A percentile compares a stretch with the other conserved stretches of the same genome.
Evolutionary conservation across 1,140 invertebrate species (phyloP).

Genomic region (Bombus confusus): DNA sequence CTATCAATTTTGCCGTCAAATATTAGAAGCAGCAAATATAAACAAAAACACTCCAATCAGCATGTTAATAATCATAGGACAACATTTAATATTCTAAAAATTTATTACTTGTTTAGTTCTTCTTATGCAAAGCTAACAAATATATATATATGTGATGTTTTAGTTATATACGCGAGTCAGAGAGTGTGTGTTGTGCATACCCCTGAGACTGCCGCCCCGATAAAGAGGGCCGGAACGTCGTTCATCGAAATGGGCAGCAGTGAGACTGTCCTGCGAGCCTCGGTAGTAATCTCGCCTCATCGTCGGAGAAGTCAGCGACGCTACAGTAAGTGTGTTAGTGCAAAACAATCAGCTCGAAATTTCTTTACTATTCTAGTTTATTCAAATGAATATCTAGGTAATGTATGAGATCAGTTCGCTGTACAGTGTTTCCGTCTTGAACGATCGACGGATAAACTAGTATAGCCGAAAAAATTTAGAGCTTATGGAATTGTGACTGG

Average conservation of each 20-base stretch:
- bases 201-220: slow-evolving; percentile 82
- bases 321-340: slow-evolving; percentile 82
- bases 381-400: slow-evolving; percentile 9
- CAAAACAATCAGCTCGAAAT: slow-evolving; percentile 77
- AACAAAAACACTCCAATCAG: slow-evolving; percentile 4
- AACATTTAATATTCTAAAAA: neutral
- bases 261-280: slow-evolving; percentile 93
- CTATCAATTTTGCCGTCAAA: neutral
- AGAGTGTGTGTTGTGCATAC: slow-evolving; percentile 80
- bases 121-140: slow-evolving; percentile 16
- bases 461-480: slow-evolving; percentile 70
- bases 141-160: slow-evolving; percentile 48
- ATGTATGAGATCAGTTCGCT: neutral
- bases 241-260: slow-evolving; percentile 82
- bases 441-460: slow-evolving; percentile 49
- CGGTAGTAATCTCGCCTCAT: slow-evolving; percentile 94
- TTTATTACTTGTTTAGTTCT: slow-evolving; percentile 11
- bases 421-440: neutral
- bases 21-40: slow-evolving; percentile 19
- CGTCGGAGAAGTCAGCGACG: slow-evolving; percentile 83
- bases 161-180: slow-evolving; percentile 53
- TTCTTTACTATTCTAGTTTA: slow-evolving; percentile 73
- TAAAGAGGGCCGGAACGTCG: slow-evolving; percentile 79
- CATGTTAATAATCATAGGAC: slow-evolving; percentile 9
- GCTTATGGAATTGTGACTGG: slow-evolving; percentile 76